Base-by-base conservation (phyloP, 2,888 invertebrate genomes). In the Ecliptopera silaceata region DNA sequence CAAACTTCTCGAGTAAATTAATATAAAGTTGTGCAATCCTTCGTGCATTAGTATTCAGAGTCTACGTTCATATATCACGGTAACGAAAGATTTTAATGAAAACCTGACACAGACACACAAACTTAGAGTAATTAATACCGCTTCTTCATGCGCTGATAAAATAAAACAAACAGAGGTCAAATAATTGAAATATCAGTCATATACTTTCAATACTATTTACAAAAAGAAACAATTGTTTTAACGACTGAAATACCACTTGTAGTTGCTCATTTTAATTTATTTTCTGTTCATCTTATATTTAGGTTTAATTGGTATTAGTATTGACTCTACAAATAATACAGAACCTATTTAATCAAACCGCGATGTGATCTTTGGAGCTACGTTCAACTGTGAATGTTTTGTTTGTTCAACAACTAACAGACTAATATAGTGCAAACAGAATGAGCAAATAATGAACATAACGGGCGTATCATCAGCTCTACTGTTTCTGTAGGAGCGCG, bases 61-160 rank as follows among this genome's bases (percentile, higher is more conserved):
- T 80, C 79, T 79, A 75, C 83, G 78, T 79, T 82, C 86, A 84
- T 83, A 84, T 82, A 85, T 86, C 79, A 77, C 76, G 80, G 82
- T 83, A 84, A 85, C 80, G 87, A 84, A 88, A 87, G 84, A 86
- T 86, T 88, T 88, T 88, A 88, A 88, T 89, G 88, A 88, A 88
- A 88, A 77, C 71, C 77, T 75, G 77, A 76, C 72, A 74, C 78
- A 68, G 65, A 58, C 52, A 64, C 72, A 60, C 57, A 72, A 47
- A 65, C 74, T 63, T 72, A 42, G 84, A 84, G 85, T 59, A 70
- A 76, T 39, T 10, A 45, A 47, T 38, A 59, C 38, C 17, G 31
- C 12, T 17, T 6, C 3, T 6, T 3, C 15, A 10, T 15, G 3
- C 15, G 11, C 13, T 34, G 13, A 34, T 13, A 39, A 41, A 6